Evolutionary conservation across 2,797 vertebrate species (phyloP).

Genomic region (Synanceia verrucosa): DNA sequence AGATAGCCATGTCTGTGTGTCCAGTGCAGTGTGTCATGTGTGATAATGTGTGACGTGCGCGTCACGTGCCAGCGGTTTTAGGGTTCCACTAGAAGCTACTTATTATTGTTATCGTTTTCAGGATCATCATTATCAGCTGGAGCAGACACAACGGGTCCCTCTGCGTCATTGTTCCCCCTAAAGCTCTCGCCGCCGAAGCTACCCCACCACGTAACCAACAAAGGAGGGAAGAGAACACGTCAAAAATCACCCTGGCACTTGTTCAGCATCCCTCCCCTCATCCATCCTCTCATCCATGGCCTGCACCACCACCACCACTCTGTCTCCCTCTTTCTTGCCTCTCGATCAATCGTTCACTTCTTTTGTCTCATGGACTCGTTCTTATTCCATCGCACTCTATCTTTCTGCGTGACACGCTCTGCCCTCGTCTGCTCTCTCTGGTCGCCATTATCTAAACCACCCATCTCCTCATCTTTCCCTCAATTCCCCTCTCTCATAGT

Average conservation of each 20-base stretch:
- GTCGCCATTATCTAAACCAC: slow-evolving; percentile 67
- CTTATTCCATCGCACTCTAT: slow-evolving; percentile 63
- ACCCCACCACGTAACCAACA: slow-evolving; percentile 72
- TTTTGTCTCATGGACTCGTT: slow-evolving; percentile 69
- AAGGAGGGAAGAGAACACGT: slow-evolving; percentile 49
- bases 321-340: slow-evolving; percentile 21
- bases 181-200: slow-evolving; percentile 67
- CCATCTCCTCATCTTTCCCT: slow-evolving; percentile 65
- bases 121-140: slow-evolving; percentile 82
- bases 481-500: slow-evolving; percentile 39
- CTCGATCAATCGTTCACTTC: slow-evolving; percentile 66
- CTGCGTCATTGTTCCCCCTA: slow-evolving; percentile 78
- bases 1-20: slow-evolving; percentile 68
- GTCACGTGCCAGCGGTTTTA: slow-evolving; percentile 65
- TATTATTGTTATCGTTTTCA: slow-evolving; percentile 80
- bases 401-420: slow-evolving; percentile 52
- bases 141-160: slow-evolving; percentile 74
- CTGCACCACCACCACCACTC: slow-evolving; percentile 25
- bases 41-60: slow-evolving; percentile 75
- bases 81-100: slow-evolving; percentile 75
- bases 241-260: slow-evolving; percentile 76
- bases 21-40: slow-evolving; percentile 66
- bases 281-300: slow-evolving; percentile 67
- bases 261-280: slow-evolving; percentile 63
- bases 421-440: slow-evolving; percentile 40